Conservation (phyloP, 2,888 invertebrate genomes). For the Nasonovia ribisnigri region DNA sequence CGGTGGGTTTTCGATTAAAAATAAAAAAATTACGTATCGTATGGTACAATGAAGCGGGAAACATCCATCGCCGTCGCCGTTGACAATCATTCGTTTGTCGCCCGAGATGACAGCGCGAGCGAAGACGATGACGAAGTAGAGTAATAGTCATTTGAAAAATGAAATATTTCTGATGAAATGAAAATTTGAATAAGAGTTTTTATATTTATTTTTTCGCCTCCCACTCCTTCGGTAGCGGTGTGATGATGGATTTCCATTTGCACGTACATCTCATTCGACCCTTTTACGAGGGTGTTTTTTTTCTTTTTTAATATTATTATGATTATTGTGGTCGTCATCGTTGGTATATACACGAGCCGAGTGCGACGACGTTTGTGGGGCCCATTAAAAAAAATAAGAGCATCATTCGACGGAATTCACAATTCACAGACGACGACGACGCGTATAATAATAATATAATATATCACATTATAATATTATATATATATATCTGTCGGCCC, state of each 20-base stretch:
- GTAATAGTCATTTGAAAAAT: slow-evolving; percentile 61
- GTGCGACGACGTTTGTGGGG: slow-evolving; percentile 28
- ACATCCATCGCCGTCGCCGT: slow-evolving; percentile 1
- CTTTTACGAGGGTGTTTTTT: slow-evolving; percentile 28
- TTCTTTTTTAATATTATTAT: slow-evolving; percentile 45
- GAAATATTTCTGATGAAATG: slow-evolving; percentile 54
- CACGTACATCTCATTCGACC: slow-evolving; percentile 50
- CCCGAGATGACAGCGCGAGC: slow-evolving; percentile 42
- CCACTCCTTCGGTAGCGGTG: neutral
- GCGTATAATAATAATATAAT: slow-evolving; percentile 48
- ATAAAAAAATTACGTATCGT: slow-evolving; percentile 37
- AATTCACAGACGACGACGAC: neutral
- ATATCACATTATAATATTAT: slow-evolving; percentile 34
- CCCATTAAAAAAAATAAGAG: slow-evolving; percentile 60
- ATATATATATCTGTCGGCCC: slow-evolving; percentile 47
- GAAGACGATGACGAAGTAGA: slow-evolving; percentile 1
- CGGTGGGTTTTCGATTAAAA: slow-evolving; percentile 49
- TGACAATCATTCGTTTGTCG: slow-evolving; percentile 58
- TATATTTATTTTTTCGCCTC: slow-evolving; percentile 22
- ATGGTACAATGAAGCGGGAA: slow-evolving; percentile 22
- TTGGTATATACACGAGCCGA: neutral
- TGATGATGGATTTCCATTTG: slow-evolving; percentile 63
- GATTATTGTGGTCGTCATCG: slow-evolving; percentile 15
- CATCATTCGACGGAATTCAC: slow-evolving; percentile 33
- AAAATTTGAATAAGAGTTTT: slow-evolving; percentile 53